These are phyloP conservation scores for Apus apus DNA, from an alignment of 2,113 vertebrate species.

Conservation along the genomic window DNA sequence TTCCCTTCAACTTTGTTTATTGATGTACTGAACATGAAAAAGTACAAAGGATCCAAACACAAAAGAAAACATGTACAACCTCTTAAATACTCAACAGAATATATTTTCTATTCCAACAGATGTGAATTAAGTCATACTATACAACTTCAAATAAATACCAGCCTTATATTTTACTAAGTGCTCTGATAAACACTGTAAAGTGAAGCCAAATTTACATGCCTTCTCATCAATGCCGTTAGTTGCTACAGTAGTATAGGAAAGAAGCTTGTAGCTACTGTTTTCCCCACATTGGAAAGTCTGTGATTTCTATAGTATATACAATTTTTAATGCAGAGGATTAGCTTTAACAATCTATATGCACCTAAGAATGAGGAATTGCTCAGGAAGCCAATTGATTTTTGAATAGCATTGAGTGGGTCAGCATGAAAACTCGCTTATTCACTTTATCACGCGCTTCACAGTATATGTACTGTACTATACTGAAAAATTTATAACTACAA, in stretches of 20 bases:
- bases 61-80: slow-evolving; percentile 99
- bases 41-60: slow-evolving; percentile 97
- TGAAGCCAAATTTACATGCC: slow-evolving; percentile 85
- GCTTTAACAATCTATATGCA: slow-evolving; percentile 77
- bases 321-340: slow-evolving; percentile 75
- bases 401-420: slow-evolving; percentile 82
- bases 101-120: slow-evolving; percentile 93
- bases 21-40: slow-evolving; percentile 99
- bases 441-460: slow-evolving; percentile 91
- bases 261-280: slow-evolving; percentile 78
- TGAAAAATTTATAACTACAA: slow-evolving; percentile 80
- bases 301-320: slow-evolving; percentile 74
- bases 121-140: slow-evolving; percentile 95
- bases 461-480: slow-evolving; percentile 91
- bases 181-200: slow-evolving; percentile 87
- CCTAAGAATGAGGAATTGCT: slow-evolving; percentile 76
- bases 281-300: slow-evolving; percentile 64
- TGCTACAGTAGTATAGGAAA: slow-evolving; percentile 79
- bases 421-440: slow-evolving; percentile 85
- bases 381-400: slow-evolving; percentile 77
- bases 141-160: slow-evolving; percentile 98
- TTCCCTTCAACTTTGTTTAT: slow-evolving; percentile 99
- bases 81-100: slow-evolving; percentile 98
- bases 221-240: slow-evolving; percentile 79
- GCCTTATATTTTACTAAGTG: slow-evolving; percentile 92